Percentiles rank a stretch among this genome's conserved stretches.
Evolutionary conservation across 2,113 vertebrate species (phyloP).

Genomic region (Hyaena hyaena): DNA sequence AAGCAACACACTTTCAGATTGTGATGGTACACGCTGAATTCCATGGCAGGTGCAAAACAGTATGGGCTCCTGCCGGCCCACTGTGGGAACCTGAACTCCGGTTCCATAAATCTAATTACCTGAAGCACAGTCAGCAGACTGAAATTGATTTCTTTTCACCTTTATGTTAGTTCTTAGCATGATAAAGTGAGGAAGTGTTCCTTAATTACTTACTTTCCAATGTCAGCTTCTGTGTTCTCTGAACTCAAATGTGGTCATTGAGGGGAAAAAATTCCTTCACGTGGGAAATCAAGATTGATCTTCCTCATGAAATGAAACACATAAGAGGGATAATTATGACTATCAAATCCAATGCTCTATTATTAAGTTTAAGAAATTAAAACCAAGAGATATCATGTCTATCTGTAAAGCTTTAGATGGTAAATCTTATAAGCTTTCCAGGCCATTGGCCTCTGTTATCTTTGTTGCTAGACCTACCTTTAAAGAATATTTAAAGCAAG

Average conservation of each 20-base stretch:
- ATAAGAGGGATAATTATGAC: neutral
- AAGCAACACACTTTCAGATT: slow-evolving; percentile 61
- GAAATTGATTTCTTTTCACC: slow-evolving; percentile 51
- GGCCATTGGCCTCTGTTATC: neutral
- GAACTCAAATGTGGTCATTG: neutral
- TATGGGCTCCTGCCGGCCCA: slow-evolving; percentile 55
- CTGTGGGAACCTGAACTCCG: slow-evolving; percentile 37
- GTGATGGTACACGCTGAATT: slow-evolving; percentile 43
- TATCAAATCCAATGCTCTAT: neutral
- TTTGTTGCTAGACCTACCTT: neutral
- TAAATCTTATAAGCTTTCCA: neutral
- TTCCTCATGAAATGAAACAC: neutral
- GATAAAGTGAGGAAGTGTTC: neutral
- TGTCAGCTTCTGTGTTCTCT: slow-evolving; percentile 6
- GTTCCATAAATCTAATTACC: slow-evolving; percentile 63
- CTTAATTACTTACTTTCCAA: slow-evolving; percentile 46
- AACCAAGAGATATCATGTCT: neutral
- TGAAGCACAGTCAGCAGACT: slow-evolving; percentile 53
- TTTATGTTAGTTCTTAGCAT: slow-evolving; percentile 54
- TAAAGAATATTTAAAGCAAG: neutral
- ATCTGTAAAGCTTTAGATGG: neutral
- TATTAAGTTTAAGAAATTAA: slow-evolving; percentile 42
- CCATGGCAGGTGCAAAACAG: slow-evolving; percentile 78
- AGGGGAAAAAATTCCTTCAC: neutral
- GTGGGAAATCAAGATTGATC: neutral